phyloP scores from a whole-genome alignment of 2,888 invertebrate genomes.

The Chydorus sphaericus region DNA sequence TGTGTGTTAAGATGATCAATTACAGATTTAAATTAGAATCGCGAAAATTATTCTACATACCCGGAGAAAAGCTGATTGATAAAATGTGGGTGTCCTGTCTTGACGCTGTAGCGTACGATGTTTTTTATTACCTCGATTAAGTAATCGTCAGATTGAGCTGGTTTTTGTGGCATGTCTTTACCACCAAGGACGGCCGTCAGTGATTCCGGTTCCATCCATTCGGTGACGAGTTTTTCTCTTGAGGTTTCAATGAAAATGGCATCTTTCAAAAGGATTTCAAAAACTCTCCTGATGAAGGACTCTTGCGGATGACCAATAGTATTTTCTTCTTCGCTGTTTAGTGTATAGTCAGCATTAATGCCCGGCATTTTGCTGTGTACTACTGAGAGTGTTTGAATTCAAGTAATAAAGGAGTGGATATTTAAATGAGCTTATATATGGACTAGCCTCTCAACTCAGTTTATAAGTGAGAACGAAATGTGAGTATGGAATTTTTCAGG shows the following conservation, averaged over 20 bases:
- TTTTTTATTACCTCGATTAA: conserved; percentile 49
- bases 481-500: too few species aligned
- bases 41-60: conserved; percentile 20
- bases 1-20: too few species aligned
- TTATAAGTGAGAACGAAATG: too few species aligned
- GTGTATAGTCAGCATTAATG: too few species aligned
- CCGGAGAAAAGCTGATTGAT: conserved; percentile 76
- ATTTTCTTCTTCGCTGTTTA: too few species aligned
- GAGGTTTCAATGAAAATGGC: conserved; percentile 60
- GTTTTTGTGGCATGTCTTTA: conserved; percentile 42
- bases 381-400: too few species aligned
- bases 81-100: conserved; percentile 78
- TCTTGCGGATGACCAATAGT: too few species aligned
- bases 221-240: conserved; percentile 51
- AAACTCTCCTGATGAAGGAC: conserved; percentile 53
- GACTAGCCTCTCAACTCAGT: too few species aligned
- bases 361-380: too few species aligned
- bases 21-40: too few species aligned
- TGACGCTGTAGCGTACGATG: conserved; percentile 70
- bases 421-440: too few species aligned
- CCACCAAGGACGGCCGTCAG: conserved; percentile 47
- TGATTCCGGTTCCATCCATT: conserved; percentile 63
- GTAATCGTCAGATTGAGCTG: conserved; percentile 45
- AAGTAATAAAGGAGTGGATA: too few species aligned
- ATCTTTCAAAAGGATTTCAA: conserved; percentile 54